These are phyloP conservation scores for Gallinago paraguaiae DNA, from an alignment of 2,113 vertebrate genomes.

Conservation along the genomic window DNA sequence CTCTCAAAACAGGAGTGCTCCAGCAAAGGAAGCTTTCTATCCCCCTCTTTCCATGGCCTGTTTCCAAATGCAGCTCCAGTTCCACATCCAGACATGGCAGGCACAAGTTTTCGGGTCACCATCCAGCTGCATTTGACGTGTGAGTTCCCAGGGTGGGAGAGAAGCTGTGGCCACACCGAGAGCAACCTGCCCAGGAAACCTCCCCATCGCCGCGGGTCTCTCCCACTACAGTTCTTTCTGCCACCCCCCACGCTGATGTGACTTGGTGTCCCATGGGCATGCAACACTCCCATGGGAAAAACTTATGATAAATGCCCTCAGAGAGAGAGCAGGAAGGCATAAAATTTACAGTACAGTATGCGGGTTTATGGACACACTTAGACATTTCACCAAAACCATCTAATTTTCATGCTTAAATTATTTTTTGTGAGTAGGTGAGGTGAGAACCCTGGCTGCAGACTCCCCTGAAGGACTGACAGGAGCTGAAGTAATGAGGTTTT, in stretches of 20 bases:
- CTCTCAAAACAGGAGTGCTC: neutral
- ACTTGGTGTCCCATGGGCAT: neutral
- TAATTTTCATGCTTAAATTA: neutral
- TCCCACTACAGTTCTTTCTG: neutral
- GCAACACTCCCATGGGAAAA: neutral
- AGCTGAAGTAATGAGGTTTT: neutral
- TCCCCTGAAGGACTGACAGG: neutral
- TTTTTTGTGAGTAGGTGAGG: neutral
- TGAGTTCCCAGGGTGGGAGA: neutral
- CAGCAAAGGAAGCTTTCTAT: neutral
- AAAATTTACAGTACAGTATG: neutral
- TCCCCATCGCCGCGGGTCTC: rapidly evolving
- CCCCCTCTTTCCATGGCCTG: neutral
- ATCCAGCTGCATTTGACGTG: neutral
- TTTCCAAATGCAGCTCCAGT: neutral
- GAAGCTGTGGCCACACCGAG: neutral
- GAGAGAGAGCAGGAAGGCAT: neutral
- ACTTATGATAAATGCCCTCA: neutral
- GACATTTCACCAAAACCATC: neutral
- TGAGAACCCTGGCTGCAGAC: neutral
- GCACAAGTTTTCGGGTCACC: neutral
- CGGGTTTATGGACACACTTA: neutral
- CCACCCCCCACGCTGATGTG: neutral
- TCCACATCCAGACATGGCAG: neutral
- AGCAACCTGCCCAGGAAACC: neutral